phyloP scores from a whole-genome alignment of 1,140 invertebrate genomes.

The Zaprionus ornatus region DNA sequence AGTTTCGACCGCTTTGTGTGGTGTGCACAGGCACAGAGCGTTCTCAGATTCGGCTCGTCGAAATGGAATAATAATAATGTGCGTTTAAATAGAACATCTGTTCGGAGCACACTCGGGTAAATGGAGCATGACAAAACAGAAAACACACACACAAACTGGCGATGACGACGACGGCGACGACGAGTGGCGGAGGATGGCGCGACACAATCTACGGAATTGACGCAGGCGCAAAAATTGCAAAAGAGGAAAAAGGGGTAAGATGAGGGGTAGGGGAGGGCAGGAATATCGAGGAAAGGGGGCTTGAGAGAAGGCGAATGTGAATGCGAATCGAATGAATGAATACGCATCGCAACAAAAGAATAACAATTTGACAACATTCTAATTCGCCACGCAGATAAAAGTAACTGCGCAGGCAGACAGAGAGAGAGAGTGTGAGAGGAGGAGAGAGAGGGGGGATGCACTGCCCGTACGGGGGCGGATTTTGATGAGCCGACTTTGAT shows the following conservation, averaged over 20 bases:
- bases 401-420: slow-evolving; percentile 53
- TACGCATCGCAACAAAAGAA: slow-evolving; percentile 81
- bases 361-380: slow-evolving; percentile 83
- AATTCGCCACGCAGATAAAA: slow-evolving; percentile 83
- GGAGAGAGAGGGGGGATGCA: neutral
- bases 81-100: slow-evolving; percentile 84
- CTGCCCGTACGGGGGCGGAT: slow-evolving; percentile 18
- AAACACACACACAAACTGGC: slow-evolving; percentile 65
- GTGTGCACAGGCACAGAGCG: slow-evolving; percentile 50
- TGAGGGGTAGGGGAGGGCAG: neutral
- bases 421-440: neutral
- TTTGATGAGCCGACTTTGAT: slow-evolving; percentile 62
- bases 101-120: slow-evolving; percentile 83
- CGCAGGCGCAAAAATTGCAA: slow-evolving; percentile 48
- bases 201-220: slow-evolving; percentile 30
- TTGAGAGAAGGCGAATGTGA: slow-evolving; percentile 48
- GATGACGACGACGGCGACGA: neutral
- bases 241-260: slow-evolving; percentile 56
- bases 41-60: slow-evolving; percentile 68
- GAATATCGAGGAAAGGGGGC: too few species aligned
- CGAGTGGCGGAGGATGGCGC: slow-evolving; percentile 12
- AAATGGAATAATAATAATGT: slow-evolving; percentile 83
- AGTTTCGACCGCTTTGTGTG: slow-evolving; percentile 30
- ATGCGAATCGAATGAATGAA: slow-evolving; percentile 79
- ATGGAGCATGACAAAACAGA: slow-evolving; percentile 84